phyloP scores from a whole-genome alignment of 1,140 invertebrate genomes.

The Leptestheria dahalacensis region DNA sequence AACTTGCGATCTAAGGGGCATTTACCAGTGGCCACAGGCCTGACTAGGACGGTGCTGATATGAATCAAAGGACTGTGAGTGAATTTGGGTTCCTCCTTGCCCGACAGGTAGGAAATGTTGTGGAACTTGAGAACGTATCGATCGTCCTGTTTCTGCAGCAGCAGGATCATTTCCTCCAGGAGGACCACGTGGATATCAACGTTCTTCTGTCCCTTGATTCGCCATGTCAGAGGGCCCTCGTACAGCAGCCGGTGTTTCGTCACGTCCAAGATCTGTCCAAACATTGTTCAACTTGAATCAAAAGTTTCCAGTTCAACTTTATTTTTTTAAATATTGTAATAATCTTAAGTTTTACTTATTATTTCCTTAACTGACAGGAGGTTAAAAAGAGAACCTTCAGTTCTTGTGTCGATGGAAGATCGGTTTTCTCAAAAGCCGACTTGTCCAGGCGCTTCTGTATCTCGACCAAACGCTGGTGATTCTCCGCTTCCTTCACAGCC shows the following conservation, averaged over 20 bases:
- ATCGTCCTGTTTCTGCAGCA: constrained; percentile 75
- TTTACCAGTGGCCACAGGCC: constrained; percentile 62
- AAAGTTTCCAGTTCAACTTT: background rate
- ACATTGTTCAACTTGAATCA: no score
- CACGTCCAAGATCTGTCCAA: constrained; percentile 66
- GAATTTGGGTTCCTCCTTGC: constrained; percentile 34
- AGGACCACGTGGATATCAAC: constrained; percentile 75
- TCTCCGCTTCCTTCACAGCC: constrained; percentile 81
- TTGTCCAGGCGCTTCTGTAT: constrained; percentile 75
- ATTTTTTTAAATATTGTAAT: no score
- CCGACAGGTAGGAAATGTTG: constrained; percentile 30
- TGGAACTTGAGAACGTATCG: constrained; percentile 67
- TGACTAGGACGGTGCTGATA: constrained; percentile 50
- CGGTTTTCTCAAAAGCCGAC: constrained; percentile 46
- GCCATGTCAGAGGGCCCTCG: constrained; percentile 66
- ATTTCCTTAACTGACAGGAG: no score
- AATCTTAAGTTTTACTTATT: background rate
- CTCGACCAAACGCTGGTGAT: constrained; percentile 66
- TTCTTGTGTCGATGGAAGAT: constrained; percentile 42
- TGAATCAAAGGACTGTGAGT: constrained; percentile 55
- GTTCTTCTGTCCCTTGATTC: constrained; percentile 46
- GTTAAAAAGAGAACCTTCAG: constrained; percentile 47
- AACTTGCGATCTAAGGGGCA: background rate
- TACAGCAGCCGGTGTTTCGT: constrained; percentile 68
- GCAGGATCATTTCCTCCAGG: constrained; percentile 70